Conservation (phyloP, 2,113 vertebrate species). For the Cercocebus atys region DNA sequence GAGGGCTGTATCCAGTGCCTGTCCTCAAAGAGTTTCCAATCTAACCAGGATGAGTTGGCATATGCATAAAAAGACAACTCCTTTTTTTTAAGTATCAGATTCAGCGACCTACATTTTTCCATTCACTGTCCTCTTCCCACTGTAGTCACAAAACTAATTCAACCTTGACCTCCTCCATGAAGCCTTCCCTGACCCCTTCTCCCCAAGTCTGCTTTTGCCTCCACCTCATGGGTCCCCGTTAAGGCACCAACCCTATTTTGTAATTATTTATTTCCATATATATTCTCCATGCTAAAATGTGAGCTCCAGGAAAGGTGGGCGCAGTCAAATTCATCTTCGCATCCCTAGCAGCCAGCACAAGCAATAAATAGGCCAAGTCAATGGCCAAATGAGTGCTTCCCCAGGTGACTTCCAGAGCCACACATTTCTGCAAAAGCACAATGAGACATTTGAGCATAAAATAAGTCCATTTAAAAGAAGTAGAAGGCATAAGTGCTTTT, state of each 20-base stretch:
- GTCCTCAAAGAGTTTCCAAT: not conserved
- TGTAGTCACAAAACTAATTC: not conserved
- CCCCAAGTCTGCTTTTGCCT: not conserved
- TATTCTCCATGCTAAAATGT: not conserved
- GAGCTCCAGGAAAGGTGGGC: not conserved
- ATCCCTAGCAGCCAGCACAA: not conserved
- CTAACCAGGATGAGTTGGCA: not conserved
- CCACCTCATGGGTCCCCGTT: not conserved
- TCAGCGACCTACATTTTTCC: not conserved
- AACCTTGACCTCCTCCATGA: not conserved
- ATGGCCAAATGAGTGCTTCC: not conserved
- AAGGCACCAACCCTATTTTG: not conserved
- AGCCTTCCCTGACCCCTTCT: not conserved
- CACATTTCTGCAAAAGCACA: slow-evolving; percentile 17
- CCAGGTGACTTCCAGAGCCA: slow-evolving; percentile 31
- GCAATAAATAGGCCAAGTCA: slow-evolving; percentile 36
- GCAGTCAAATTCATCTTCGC: not conserved
- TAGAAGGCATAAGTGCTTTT: slow-evolving; percentile 54
- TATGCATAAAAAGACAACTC: not conserved
- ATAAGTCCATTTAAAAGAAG: slow-evolving; percentile 62
- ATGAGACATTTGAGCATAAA: slow-evolving; percentile 58
- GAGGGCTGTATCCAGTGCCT: not conserved
- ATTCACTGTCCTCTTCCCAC: not conserved
- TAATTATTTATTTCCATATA: not conserved
- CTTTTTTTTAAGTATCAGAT: not conserved